Percentiles rank a stretch among this genome's conserved stretches.
These are phyloP conservation scores for Lomographa bimaculata DNA, from an alignment of 2,888 invertebrate species.

Conservation along the genomic window DNA sequence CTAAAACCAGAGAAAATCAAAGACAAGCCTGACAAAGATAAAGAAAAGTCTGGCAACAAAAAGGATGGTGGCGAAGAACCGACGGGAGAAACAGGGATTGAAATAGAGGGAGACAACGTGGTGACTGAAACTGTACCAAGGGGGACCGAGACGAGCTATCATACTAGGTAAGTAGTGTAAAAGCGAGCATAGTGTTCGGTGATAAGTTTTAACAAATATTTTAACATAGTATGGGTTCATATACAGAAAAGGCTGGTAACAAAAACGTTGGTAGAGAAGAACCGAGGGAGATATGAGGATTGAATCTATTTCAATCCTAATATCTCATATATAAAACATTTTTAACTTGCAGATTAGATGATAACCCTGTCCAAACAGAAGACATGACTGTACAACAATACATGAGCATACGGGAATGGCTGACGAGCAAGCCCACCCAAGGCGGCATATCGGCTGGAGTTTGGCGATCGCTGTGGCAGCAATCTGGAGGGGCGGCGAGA, in stretches of 20 bases:
- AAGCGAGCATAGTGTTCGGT: neutral
- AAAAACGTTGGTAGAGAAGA: constrained; percentile 72
- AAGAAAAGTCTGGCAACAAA: constrained; percentile 69
- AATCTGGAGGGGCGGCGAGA: constrained; percentile 70
- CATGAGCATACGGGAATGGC: constrained; percentile 57
- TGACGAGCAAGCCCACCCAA: constrained; percentile 36
- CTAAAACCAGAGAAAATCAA: constrained; percentile 66
- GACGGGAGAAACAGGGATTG: constrained; percentile 79
- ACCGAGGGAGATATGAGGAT: constrained; percentile 77
- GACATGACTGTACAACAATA: constrained; percentile 62
- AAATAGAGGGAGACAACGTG: constrained; percentile 90
- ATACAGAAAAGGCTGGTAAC: constrained; percentile 67
- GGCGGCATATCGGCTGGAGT: constrained; percentile 60
- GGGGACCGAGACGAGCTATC: constrained; percentile 89
- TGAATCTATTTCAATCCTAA: too few relatives aligned
- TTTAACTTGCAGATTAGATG: constrained; percentile 44
- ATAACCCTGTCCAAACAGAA: constrained; percentile 41
- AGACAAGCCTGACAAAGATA: constrained; percentile 69
- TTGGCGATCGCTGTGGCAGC: constrained; percentile 85
- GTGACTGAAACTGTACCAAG: constrained; percentile 87
- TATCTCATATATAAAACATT: too few relatives aligned
- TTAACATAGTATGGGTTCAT: constrained; percentile 71
- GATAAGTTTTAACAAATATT: too few relatives aligned
- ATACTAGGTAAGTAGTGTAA: constrained; percentile 85
- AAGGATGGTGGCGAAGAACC: constrained; percentile 70